A percentile compares a stretch with the other conserved stretches of the same genome.
phyloP scores from a whole-genome alignment of 2,113 vertebrate species.

The Meles meles region DNA sequence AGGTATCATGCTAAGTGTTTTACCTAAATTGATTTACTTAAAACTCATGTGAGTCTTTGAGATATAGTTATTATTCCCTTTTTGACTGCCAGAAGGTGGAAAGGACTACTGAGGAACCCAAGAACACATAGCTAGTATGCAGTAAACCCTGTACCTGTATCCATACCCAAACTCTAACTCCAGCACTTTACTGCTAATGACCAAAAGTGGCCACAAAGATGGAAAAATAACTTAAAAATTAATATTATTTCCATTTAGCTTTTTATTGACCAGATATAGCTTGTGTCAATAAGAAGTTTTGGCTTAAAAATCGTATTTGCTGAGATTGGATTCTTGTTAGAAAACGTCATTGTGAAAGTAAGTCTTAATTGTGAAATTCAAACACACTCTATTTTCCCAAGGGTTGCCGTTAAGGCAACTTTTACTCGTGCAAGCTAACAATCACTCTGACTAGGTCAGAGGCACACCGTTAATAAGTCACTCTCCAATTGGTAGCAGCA shows the following conservation, averaged over 20 bases:
- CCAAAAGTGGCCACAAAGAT: background rate
- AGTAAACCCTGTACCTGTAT: background rate
- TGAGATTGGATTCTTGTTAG: background rate
- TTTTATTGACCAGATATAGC: background rate
- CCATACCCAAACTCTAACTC: background rate
- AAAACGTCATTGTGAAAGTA: conserved; percentile 5
- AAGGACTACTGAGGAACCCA: background rate
- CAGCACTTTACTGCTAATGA: background rate
- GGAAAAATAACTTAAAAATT: background rate
- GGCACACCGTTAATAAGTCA: background rate
- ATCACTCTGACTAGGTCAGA: background rate
- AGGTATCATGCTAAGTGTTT: background rate
- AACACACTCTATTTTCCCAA: background rate
- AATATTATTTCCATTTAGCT: background rate
- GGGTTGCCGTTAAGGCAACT: background rate
- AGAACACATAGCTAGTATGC: background rate
- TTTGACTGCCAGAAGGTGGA: background rate
- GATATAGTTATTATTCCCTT: background rate
- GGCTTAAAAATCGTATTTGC: background rate
- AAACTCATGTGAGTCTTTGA: background rate
- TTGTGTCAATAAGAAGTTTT: background rate
- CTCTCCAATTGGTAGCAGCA: background rate
- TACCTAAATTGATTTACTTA: background rate
- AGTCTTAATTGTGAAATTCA: background rate
- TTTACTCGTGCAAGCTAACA: background rate